Conservation (phyloP, 2,888 invertebrate species). For the Cyrtodaria siliqua region DNA sequence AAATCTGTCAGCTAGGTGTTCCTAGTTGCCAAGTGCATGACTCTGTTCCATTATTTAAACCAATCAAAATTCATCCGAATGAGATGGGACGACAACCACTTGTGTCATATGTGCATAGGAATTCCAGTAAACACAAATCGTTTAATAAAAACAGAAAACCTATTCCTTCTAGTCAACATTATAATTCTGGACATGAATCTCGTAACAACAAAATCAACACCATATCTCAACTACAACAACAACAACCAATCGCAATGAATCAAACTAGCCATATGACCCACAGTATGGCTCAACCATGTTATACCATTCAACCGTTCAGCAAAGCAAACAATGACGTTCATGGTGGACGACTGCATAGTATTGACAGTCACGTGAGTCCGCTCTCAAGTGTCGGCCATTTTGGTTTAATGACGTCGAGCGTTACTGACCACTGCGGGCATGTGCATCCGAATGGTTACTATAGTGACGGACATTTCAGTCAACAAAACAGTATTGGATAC, state of each 20-base stretch:
- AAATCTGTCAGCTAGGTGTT: conserved; percentile 43
- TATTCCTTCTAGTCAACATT: conserved; percentile 61
- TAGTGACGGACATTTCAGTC: conserved; percentile 21
- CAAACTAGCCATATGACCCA: neutral
- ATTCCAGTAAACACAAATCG: conserved; percentile 49
- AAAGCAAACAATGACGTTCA: conserved; percentile 61
- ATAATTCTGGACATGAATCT: conserved; percentile 50
- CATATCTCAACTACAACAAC: conserved; percentile 19
- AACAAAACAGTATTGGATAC: conserved; percentile 63
- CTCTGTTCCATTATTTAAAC: conserved; percentile 73
- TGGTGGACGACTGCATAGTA: conserved; percentile 58
- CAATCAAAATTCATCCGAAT: conserved; percentile 71
- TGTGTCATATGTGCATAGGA: conserved; percentile 58
- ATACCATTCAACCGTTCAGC: conserved; percentile 44
- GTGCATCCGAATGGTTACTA: conserved; percentile 13
- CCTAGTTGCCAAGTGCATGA: conserved; percentile 60
- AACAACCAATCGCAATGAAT: neutral
- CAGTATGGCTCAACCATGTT: neutral
- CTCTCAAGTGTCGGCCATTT: conserved; percentile 48
- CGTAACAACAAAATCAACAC: conserved; percentile 25
- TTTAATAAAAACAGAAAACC: conserved; percentile 39
- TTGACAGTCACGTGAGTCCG: conserved; percentile 56
- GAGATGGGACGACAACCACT: conserved; percentile 48
- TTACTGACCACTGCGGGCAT: conserved; percentile 36
- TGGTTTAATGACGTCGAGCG: conserved; percentile 25